Evolutionary conservation across 2,797 vertebrate species (phyloP).

Genomic region (Rallus crepitans): DNA sequence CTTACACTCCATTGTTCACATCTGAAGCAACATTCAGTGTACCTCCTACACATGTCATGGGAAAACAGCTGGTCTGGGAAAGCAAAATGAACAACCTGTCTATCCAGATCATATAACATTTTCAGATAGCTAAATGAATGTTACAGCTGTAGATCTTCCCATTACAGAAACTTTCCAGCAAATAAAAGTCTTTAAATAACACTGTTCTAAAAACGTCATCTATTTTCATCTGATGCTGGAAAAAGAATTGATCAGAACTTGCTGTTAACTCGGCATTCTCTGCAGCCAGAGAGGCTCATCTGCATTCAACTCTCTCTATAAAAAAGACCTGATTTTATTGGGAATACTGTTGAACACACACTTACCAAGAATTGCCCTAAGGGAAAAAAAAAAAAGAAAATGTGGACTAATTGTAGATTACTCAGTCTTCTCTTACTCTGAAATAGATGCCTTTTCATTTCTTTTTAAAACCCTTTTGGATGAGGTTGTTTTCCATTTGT

Average conservation of each 20-base stretch:
- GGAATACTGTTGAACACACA: neutral
- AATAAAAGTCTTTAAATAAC: constrained; percentile 20
- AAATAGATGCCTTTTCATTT: constrained; percentile 20
- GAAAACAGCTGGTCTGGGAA: constrained; percentile 30
- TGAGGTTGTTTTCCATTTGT: constrained; percentile 8
- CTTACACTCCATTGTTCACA: neutral
- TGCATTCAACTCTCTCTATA: neutral
- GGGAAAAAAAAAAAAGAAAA: neutral
- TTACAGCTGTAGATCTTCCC: neutral
- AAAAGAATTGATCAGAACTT: constrained; percentile 34
- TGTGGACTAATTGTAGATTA: neutral
- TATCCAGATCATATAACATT: neutral
- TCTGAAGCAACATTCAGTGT: neutral
- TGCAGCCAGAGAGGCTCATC: neutral
- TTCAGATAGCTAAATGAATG: neutral
- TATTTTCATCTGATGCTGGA: neutral
- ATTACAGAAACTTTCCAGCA: neutral
- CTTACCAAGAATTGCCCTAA: neutral
- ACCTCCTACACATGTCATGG: neutral
- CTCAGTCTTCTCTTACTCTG: neutral
- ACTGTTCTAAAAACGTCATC: neutral
- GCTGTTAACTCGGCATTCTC: neutral
- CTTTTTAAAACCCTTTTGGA: neutral
- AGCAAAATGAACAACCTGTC: neutral
- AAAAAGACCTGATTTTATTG: constrained; percentile 16